Base-by-base conservation (phyloP, 2,888 invertebrate genomes). In the Gymnoscelis rufifasciata region DNA sequence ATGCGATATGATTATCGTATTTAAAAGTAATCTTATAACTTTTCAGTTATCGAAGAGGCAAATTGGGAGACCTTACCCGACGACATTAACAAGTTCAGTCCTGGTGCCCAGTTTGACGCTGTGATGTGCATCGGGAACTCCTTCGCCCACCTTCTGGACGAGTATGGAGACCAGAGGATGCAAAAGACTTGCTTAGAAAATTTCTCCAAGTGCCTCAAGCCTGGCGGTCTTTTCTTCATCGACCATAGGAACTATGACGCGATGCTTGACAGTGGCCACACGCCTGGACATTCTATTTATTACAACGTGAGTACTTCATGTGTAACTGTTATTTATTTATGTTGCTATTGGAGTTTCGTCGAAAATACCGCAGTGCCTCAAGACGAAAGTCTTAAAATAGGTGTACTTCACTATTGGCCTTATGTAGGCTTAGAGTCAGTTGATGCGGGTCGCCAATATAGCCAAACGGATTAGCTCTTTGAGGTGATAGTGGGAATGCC, bases 61-160 rank as follows among this genome's bases (percentile, higher is more conserved):
- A 96, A 96, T 73, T 97, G 97, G 97, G 80, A 96, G 60, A 94
- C 94, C 0, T 72, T 97, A 1, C 91, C 93, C 3, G 91, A 93
- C 26, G 95, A 96, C 67, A 90, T 96, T 23, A 83, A 90, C 38
- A 63, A 83, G 1, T 83, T 91, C 53, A 66, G 91, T 0, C 88
- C 92, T 1, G 90, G 89, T 2, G 90, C 28, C 7, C 91, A 92
- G 42, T 97, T 95, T 70, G 97, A 97, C 81, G 96, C 96, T 0
- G 95, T 97, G 23, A 93, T 97, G 54, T 96, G 96, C 69, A 86
- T 97, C 40, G 97, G 97, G 37, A 97, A 97, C 78, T 96, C 96
- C 1, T 97, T 97, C 74, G 95, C 97, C 43, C 97, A 97, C 82
- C 90, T 97, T 66, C 90, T 95, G 58, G 96, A 96, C 68, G 90